Evolutionary conservation across 2,797 vertebrate genomes (phyloP), one percentile per base, ranked within the genome.

Genomic region (Fundulus diaphanus): DNA sequence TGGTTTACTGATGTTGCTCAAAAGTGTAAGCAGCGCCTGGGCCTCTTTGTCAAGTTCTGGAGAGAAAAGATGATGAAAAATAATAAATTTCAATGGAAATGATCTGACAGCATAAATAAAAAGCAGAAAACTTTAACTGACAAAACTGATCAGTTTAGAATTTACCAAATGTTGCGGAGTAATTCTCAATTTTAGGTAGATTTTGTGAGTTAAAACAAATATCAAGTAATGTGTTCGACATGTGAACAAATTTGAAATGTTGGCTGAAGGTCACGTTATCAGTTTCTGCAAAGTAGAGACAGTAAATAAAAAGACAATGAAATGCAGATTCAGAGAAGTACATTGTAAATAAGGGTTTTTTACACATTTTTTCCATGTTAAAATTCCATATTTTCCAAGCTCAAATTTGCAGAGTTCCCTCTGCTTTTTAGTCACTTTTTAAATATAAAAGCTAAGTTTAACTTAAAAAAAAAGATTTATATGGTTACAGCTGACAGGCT

Each of bases 11-110:
- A 98, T 94, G 86, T 92, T 96, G 77, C 96, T 97, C 87, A 99
- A 91, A 77, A 95, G 89, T 44, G 95, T 95, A 91, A 96, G 96
- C 81, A 98, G 91, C 85, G 95, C 96, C 94, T 95, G 96, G 54
- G 96, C 95, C 89, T 97, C 97, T 93, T 97, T 96, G 89, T 97
- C 95, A 85, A 97, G 95, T 93, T 97, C 97, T 99, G 90, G 72
- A 92, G 90, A 48, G 24, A 63, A 13, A 33, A 49, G 31, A 52
- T 27, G 27, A 40, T 13, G 35, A 35, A 31, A 48, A 24, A 61
- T 22, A n/a, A 33, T 18, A 9, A 27, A 70, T 61, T 29, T 24
- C n/a, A 6, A 70, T 3, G 35, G 0, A 56, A 51, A 51, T 69
- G 13, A 33, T 1, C 2, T 37, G 2, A 31, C 2, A 3, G n/a